Evolutionary conservation across 2,888 invertebrate species (phyloP).

Genomic region (Diarsia brunnea): DNA sequence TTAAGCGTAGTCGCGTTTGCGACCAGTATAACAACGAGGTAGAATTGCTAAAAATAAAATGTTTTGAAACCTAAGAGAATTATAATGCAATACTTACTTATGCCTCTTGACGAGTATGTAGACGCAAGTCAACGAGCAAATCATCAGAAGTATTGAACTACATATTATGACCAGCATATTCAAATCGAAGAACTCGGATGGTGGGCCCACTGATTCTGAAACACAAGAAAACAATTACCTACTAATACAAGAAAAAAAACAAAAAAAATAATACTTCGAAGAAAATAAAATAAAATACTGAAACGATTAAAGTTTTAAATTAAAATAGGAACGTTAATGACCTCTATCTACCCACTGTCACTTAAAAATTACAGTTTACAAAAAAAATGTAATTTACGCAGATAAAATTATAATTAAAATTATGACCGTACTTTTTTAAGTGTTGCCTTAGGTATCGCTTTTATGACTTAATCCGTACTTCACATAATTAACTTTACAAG

Average conservation of each 20-base stretch:
- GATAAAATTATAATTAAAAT: too few species aligned
- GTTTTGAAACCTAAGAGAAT: not conserved
- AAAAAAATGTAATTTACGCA: too few species aligned
- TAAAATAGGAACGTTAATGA: not conserved
- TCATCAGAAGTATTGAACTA: conserved; percentile 85
- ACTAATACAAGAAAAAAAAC: too few species aligned
- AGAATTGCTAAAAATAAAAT: not conserved
- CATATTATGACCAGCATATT: conserved; percentile 88
- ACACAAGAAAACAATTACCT: conserved; percentile 40
- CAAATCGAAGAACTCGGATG: conserved; percentile 84
- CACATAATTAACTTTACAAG: not conserved
- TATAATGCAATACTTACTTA: conserved; percentile 77
- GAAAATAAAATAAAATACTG: too few species aligned
- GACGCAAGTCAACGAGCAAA: conserved; percentile 86
- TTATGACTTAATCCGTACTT: too few species aligned
- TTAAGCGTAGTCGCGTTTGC: not conserved
- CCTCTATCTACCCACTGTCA: not conserved
- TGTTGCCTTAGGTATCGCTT: too few species aligned
- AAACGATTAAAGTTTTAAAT: not conserved
- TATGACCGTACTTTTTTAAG: too few species aligned
- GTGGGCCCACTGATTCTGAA: conserved; percentile 88
- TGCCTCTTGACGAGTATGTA: conserved; percentile 86
- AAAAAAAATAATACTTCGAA: too few species aligned
- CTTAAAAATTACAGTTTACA: too few species aligned
- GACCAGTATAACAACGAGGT: not conserved